These are phyloP conservation scores for Embidobia sp. DNA, from an alignment of 2,888 invertebrate species.

Conservation along the genomic window DNA sequence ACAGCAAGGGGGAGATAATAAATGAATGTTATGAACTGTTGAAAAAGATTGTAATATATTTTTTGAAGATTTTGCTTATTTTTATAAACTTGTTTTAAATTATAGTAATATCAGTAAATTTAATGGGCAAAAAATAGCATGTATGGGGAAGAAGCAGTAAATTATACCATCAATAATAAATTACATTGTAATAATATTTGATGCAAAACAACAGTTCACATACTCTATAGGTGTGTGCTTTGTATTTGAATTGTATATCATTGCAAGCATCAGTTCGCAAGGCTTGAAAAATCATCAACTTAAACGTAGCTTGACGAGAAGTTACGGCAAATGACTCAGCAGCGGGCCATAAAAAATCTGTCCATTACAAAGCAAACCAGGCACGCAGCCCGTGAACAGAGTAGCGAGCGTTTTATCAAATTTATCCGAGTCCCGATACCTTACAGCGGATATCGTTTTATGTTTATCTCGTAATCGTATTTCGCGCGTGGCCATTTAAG, in stretches of 20 bases:
- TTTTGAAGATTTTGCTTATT: too few species aligned
- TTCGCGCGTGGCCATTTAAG: constrained; percentile 65
- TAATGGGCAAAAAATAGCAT: too few species aligned
- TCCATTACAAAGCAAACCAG: constrained; percentile 1
- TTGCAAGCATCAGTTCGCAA: constrained; percentile 14
- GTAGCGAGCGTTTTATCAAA: constrained; percentile 17
- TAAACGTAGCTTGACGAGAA: constrained; percentile 8
- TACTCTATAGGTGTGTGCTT: too few species aligned
- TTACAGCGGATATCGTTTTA: constrained; percentile 46
- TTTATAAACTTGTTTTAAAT: too few species aligned
- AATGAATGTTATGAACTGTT: too few species aligned
- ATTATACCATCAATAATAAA: too few species aligned
- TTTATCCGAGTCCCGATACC: constrained; percentile 12
- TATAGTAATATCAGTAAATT: too few species aligned
- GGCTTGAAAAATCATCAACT: constrained; percentile 28
- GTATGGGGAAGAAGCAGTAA: too few species aligned
- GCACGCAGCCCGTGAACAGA: neutral
- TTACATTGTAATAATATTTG: too few species aligned
- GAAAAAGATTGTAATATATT: too few species aligned
- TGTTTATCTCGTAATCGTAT: constrained; percentile 67
- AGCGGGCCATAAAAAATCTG: constrained; percentile 5
- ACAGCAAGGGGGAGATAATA: too few species aligned
- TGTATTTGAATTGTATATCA: constrained; percentile 20
- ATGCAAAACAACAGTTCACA: too few species aligned
- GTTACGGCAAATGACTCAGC: constrained; percentile 16